Evolutionary conservation across 2,888 invertebrate species (phyloP), one percentile per base, ranked within the genome.

Genomic region (Uropetala carovei): DNA sequence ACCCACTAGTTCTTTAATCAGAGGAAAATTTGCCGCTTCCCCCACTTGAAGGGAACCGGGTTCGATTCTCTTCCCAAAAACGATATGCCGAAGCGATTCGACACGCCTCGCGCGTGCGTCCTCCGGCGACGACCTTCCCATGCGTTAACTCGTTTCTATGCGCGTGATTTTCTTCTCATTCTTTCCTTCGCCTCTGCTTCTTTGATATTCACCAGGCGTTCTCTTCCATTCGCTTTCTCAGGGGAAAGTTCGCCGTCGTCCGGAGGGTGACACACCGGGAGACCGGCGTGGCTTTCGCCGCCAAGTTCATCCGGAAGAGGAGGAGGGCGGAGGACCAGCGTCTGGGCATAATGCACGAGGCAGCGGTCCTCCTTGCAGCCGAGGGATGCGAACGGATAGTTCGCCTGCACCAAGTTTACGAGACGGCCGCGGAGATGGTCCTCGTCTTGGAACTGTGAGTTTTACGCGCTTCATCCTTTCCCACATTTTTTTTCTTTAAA

Each of bases 171-270:
- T 43, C 5, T 43, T 43, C 3, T 22, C 27, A 4, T 9, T 92
- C 5, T 68, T 92, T n/a, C 64, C 75, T 13, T 43, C 43, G n/a
- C 68, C 75, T 5, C 92, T 92, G 81, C 9, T 58, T 30, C 27
- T 85, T 75, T 83, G 22, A 30, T 89, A 92, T 92, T 92, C 92
- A 93, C 93, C 94, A 1, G 43, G 11, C 64, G 11, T 64, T n/a
- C 75, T n/a, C 75, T 57, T 22, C 13, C 22, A 9, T 93, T 93
- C 93, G 94, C 93, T 93, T 93, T 96, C 97, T n/a, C 97, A 99
- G 99, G 95, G 99, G 99, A 92, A 99, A 99, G 96, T 99, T 99
- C 95, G 99, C 99, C 91, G 98, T 99, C 93, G 99, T 99, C 93
- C 97, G 98, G 94, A 97, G 98, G 95, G 98, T 98, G 94, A 96